These are phyloP conservation scores for Allolobophora icterica DNA, from an alignment of 2,888 invertebrate genomes.

Conservation along the genomic window DNA sequence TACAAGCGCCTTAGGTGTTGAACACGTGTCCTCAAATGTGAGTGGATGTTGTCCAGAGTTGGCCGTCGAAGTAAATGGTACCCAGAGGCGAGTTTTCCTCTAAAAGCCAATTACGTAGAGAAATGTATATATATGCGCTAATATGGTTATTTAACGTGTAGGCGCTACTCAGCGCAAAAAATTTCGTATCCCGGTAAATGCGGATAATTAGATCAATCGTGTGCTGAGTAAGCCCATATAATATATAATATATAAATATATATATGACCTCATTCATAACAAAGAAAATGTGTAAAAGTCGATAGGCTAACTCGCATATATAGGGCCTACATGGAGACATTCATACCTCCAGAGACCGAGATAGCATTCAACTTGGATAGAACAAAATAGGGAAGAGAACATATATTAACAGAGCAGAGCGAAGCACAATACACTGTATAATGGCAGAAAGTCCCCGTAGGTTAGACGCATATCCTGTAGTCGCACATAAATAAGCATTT, in stretches of 20 bases:
- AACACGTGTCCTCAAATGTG: background rate
- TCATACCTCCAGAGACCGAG: background rate
- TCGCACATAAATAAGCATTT: background rate
- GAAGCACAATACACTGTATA: background rate
- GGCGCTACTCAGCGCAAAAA: too few species aligned
- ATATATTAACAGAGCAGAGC: too few species aligned
- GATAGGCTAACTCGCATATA: background rate
- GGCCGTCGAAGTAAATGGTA: background rate
- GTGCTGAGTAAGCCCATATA: background rate
- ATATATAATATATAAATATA: too few species aligned
- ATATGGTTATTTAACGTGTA: too few species aligned
- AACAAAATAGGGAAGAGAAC: background rate
- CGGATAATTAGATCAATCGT: background rate
- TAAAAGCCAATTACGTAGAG: background rate
- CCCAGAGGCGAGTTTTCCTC: constrained; percentile 8
- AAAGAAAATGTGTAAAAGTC: background rate
- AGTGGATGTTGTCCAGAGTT: background rate
- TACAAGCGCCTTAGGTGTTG: background rate
- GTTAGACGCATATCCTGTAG: background rate
- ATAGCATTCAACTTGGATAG: background rate
- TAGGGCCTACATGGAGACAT: background rate
- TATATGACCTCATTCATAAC: background rate
- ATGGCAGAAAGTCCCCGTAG: too few species aligned
- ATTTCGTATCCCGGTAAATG: background rate
- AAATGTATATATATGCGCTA: too few species aligned